These are phyloP conservation scores for Lacerta viridis DNA, from an alignment of 2,797 vertebrate genomes.

Conservation along the genomic window DNA sequence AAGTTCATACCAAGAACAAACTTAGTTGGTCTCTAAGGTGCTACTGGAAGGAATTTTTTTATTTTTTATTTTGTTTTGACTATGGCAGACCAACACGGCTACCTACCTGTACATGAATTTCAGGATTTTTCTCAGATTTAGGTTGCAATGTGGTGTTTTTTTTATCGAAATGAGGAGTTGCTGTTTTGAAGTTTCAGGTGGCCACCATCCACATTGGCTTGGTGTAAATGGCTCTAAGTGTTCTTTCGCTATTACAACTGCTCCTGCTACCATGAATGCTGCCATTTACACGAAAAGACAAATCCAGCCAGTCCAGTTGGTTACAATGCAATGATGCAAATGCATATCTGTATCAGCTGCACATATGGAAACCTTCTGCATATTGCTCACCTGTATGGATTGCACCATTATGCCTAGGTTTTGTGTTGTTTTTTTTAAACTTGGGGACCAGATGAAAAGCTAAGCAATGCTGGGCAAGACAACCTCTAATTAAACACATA, in stretches of 20 bases:
- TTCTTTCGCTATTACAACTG: neutral
- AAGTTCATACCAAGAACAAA: too few species aligned
- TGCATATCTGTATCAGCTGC: neutral
- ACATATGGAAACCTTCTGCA: neutral
- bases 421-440: conserved; percentile 3
- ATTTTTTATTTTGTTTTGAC: too few species aligned
- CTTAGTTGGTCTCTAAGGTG: too few species aligned
- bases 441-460: conserved; percentile 15
- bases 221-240: neutral
- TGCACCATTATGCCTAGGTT: too few species aligned
- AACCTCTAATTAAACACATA: conserved; percentile 64
- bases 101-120: too few species aligned
- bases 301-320: neutral
- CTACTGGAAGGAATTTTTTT: neutral
- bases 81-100: too few species aligned
- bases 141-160: neutral
- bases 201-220: neutral
- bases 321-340: neutral
- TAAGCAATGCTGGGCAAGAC: conserved; percentile 52
- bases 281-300: neutral
- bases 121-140: neutral
- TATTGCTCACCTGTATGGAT: neutral
- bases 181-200: neutral
- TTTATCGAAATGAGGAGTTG: neutral
- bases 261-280: neutral